A percentile compares a stretch with the other conserved stretches of the same genome.
These are phyloP conservation scores for Sylvicapra grimmia DNA, from an alignment of 2,113 vertebrate species.

Conservation along the genomic window DNA sequence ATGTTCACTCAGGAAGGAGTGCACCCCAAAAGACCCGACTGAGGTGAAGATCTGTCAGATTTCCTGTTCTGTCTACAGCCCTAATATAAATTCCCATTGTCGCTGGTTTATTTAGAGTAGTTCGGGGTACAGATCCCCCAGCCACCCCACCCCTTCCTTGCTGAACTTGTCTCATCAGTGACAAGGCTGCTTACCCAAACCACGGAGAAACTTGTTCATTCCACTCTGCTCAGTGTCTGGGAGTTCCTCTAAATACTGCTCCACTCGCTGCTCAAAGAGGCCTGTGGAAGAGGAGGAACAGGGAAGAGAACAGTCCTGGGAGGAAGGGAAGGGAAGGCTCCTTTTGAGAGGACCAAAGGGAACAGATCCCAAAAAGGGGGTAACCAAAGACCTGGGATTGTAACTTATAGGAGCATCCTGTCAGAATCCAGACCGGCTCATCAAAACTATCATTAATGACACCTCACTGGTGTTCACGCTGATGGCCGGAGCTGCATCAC, in stretches of 20 bases:
- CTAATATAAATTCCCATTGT: background rate
- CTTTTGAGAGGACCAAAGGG: background rate
- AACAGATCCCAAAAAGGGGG: background rate
- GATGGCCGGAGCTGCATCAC: background rate
- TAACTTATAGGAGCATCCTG: background rate
- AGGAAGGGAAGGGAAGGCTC: background rate
- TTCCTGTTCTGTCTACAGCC: background rate
- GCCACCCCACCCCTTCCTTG: background rate
- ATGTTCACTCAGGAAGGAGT: background rate
- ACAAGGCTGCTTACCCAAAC: slow-evolving; percentile 87
- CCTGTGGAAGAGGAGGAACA: slow-evolving; percentile 76
- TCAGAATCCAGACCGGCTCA: background rate
- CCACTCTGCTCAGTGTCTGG: slow-evolving; percentile 98
- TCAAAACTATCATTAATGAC: background rate
- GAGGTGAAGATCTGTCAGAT: background rate
- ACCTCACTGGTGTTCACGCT: background rate
- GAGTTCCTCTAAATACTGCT: slow-evolving; percentile 97
- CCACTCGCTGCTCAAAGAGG: slow-evolving; percentile 95
- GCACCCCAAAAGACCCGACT: background rate
- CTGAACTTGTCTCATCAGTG: background rate
- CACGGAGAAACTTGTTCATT: slow-evolving; percentile 97
- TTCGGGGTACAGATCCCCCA: background rate
- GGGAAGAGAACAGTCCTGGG: background rate
- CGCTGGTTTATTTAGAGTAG: background rate
- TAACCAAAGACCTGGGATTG: background rate